Evolutionary conservation across 2,113 vertebrate genomes (phyloP).

Genomic region (Nothocercus nigrocapillus): DNA sequence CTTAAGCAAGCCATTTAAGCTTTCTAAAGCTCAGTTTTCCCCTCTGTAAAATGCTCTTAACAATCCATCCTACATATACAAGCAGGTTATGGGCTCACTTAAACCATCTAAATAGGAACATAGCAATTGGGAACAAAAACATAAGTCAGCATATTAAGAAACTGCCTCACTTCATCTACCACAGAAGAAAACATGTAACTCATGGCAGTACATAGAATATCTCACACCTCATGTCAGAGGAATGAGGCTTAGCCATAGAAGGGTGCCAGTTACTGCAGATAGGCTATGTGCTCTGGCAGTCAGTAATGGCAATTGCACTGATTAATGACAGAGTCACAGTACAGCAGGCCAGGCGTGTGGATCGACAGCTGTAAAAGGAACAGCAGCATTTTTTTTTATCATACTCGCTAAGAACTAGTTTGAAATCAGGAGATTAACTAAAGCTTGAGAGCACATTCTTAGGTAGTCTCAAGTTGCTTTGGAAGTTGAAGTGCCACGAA

Average conservation of each 20-base stretch:
- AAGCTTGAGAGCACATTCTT: neutral
- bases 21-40: neutral
- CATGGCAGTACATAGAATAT: neutral
- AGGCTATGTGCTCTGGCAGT: rapidly evolving
- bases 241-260: neutral
- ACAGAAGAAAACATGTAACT: neutral
- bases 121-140: neutral
- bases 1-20: neutral
- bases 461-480: neutral
- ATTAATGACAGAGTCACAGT: neutral
- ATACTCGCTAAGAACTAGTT: neutral
- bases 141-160: neutral
- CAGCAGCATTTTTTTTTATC: neutral
- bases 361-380: neutral
- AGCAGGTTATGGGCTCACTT: neutral
- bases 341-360: neutral
- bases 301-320: neutral
- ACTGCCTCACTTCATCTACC: neutral
- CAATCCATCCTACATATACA: neutral
- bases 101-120: neutral
- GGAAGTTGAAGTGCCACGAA: neutral
- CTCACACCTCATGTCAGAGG: rapidly evolving
- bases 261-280: neutral
- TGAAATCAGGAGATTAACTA: conserved; percentile 2
- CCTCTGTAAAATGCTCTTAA: conserved; percentile 6